Conservation (phyloP, 2,888 invertebrate genomes). For the Dasypolia templi region DNA sequence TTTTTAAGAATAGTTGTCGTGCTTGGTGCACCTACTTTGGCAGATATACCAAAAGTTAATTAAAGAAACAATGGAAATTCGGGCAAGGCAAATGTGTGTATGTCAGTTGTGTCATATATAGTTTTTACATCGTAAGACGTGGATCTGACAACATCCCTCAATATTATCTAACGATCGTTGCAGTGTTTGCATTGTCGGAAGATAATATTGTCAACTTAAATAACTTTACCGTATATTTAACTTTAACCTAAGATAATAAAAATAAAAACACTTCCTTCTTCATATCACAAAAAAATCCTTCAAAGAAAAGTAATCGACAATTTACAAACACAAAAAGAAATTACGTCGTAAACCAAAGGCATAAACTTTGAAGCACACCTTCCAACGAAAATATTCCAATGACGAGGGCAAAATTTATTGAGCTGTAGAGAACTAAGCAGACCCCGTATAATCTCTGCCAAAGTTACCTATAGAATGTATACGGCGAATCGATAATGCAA, state of each 20-base stretch:
- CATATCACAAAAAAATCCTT: not conserved
- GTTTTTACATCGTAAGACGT: not conserved
- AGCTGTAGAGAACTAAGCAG: slow-evolving; percentile 71
- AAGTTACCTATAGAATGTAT: slow-evolving; percentile 65
- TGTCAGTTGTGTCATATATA: no score
- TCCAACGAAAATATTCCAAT: slow-evolving; percentile 70
- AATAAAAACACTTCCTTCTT: not conserved
- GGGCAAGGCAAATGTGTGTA: not conserved
- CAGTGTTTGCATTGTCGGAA: not conserved
- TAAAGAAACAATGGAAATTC: not conserved
- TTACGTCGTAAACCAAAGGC: slow-evolving; percentile 59
- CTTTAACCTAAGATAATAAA: no score
- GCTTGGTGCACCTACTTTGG: not conserved
- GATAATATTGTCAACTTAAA: no score
- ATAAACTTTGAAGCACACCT: slow-evolving; percentile 62
- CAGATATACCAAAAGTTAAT: not conserved
- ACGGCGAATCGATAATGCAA: slow-evolving; percentile 86
- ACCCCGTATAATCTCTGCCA: slow-evolving; percentile 74
- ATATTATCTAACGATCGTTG: no score
- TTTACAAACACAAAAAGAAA: slow-evolving; percentile 57
- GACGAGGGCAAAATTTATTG: slow-evolving; percentile 73
- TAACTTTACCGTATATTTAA: no score
- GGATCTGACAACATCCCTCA: no score
- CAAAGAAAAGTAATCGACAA: slow-evolving; percentile 24
- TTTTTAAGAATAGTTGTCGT: not conserved